Evolutionary conservation across 2,113 vertebrate genomes (phyloP), one percentile per base, ranked within the genome.

Genomic region (Chionomys nivalis): DNA sequence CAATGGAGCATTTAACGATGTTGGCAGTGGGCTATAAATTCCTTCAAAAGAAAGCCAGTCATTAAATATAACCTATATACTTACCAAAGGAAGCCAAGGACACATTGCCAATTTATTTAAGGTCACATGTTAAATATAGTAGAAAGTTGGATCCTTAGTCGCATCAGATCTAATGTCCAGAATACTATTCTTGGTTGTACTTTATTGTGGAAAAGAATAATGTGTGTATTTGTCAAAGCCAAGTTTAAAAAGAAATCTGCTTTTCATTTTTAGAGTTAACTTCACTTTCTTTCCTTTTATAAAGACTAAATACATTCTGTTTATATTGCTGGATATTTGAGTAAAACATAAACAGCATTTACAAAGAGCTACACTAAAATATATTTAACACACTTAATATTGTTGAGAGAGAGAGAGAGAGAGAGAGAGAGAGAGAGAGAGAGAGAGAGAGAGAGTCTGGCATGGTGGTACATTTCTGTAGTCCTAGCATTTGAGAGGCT

Each of bases 171-270:
- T 87, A 72, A 90, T 93, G 55, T 63, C 78, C 49, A 81, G 33
- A 65, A 87, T 87, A 79, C 33, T 36, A 88, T 26, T 58, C 10
- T 58, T 83, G 68, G 31, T 65, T 90, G 16, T 79, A 47, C 96
- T 95, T 94, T 94, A 89, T 83, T 95, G n/a, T 75, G 49, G 75
- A 94, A 95, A 96, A 92, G 77, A 90, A 83, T 70, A 93, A 24
- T 44, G 68, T 93, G 42, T 88, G 39, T 79, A 77, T 92, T 90
- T 94, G 55, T 92, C 23, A 33, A 91, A 94, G 83, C 88, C 44
- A 97, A 93, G 70, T 88, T 81, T 88, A 88, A 88, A 88, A 96
- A 93, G 70, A 93, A 97, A 93, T 95, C 88, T 97, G 94, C 31
- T 96, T 95, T 93, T 87, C 66, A 93, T 96, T 96, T 93, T 85